phyloP scores from a whole-genome alignment of 2,113 vertebrate genomes.

The Tragulus kanchil region DNA sequence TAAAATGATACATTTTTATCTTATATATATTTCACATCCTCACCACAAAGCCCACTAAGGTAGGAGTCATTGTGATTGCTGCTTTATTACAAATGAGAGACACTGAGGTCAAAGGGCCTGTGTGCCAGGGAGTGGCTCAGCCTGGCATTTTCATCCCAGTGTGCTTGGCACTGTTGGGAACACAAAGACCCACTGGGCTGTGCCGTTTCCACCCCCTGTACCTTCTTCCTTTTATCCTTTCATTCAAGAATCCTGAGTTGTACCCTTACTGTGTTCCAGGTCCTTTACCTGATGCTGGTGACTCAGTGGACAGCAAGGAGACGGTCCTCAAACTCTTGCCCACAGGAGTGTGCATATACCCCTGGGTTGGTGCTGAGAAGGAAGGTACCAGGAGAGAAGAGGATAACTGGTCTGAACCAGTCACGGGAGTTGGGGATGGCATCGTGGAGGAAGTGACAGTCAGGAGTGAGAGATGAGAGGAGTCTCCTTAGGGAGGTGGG shows the following conservation, averaged over 20 bases:
- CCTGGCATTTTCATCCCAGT: not conserved
- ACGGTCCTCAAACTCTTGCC: rapidly evolving
- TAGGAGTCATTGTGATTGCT: not conserved
- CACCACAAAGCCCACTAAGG: not conserved
- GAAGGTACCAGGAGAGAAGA: not conserved
- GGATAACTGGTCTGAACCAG: rapidly evolving
- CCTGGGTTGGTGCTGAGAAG: not conserved
- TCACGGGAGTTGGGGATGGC: not conserved
- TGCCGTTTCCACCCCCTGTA: rapidly evolving
- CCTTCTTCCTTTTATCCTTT: not conserved
- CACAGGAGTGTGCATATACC: not conserved
- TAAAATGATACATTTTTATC: not conserved
- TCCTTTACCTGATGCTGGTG: not conserved
- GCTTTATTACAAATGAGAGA: not conserved
- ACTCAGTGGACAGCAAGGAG: not conserved
- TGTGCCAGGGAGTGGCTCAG: not conserved
- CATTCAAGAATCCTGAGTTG: not conserved
- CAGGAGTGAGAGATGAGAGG: not conserved
- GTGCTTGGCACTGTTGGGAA: rapidly evolving
- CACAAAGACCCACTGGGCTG: not conserved
- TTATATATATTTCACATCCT: not conserved
- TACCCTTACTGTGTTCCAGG: not conserved
- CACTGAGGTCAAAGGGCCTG: not conserved
- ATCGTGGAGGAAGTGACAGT: not conserved
- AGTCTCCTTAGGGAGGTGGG: not conserved